Base-by-base conservation (phyloP, 2,113 vertebrate species). In the Pogonocichla stellata region DNA sequence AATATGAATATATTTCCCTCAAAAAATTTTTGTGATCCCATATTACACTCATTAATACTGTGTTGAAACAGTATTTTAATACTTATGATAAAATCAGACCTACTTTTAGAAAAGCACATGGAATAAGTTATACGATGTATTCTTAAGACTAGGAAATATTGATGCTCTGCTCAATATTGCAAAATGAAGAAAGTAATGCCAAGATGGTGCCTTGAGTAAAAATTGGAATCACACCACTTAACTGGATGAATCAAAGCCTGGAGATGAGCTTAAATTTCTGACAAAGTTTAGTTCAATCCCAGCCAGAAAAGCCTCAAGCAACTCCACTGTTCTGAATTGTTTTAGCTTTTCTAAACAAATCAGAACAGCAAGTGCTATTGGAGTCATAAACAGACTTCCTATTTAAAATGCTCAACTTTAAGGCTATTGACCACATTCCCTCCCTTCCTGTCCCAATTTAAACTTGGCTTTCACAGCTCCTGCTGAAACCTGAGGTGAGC, bases 361-460 rank as follows among this genome's bases (percentile, higher is more conserved):
- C 93, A 96, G 95, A 96, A 96, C 88, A 96, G 92, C 93, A 92
- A 95, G 93, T 95, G 94, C 94, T 96, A 92, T 86, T 95, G 88
- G 92, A 97, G 77, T 70, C 82, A 92, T 96, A 96, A 96, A 96
- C 93, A 96, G 85, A 97, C 95, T 96, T 97, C 95, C 95, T 92
- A 95, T 93, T 97, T 96, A 93, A 96, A 96, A 97, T 93, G 85
- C 93, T 95, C 90, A 96, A 83, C 94, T 96, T 95, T 94, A 95
- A 96, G 90, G 85, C 94, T 97, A 96, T 95, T 97, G 93, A 97
- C 95, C 96, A 96, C 93, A 96, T 96, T 96, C 95, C 96, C 94
- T 96, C 94, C 93, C 95, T 97, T 97, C 94, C 95, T 97, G 95
- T 95, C 93, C 94, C 88, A 96, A 96, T 95, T 95, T 96, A 97